These are phyloP conservation scores for Plagiodera versicolora DNA, from an alignment of 2,888 invertebrate species.

Conservation along the genomic window DNA sequence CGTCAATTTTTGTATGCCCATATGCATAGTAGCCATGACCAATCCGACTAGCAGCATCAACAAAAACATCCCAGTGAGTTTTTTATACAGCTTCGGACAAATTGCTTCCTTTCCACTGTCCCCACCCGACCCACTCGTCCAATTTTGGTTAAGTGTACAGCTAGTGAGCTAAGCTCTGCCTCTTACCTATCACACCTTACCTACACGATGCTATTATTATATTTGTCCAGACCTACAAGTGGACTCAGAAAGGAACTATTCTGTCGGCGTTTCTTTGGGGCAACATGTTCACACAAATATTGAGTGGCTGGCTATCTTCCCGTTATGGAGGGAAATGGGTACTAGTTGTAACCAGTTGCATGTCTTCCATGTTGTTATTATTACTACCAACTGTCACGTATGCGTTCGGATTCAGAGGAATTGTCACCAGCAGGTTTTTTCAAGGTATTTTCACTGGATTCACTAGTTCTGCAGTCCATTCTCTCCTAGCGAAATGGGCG, in stretches of 20 bases:
- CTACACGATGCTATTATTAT: too few relatives aligned
- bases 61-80: slow-evolving; percentile 55
- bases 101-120: too few relatives aligned
- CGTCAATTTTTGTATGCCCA: slow-evolving; percentile 66
- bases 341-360: slow-evolving; percentile 59
- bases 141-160: too few relatives aligned
- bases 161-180: too few relatives aligned
- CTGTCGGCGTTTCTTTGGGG: slow-evolving; percentile 82
- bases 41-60: slow-evolving; percentile 52
- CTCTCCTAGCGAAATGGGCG: slow-evolving; percentile 76
- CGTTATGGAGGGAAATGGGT: slow-evolving; percentile 74
- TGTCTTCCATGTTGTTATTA: slow-evolving; percentile 68
- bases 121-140: too few relatives aligned
- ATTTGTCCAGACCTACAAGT: slow-evolving; percentile 53
- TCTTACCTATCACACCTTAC: too few relatives aligned
- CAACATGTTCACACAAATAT: slow-evolving; percentile 74
- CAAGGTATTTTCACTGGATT: slow-evolving; percentile 78
- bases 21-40: slow-evolving; percentile 74
- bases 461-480: slow-evolving; percentile 71
- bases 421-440: slow-evolving; percentile 67
- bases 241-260: slow-evolving; percentile 61
- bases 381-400: slow-evolving; percentile 69
- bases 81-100: too few relatives aligned
- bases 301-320: slow-evolving; percentile 71
- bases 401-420: slow-evolving; percentile 64